phyloP scores from a whole-genome alignment of 2,797 vertebrate species.

The Sebastes variabilis region DNA sequence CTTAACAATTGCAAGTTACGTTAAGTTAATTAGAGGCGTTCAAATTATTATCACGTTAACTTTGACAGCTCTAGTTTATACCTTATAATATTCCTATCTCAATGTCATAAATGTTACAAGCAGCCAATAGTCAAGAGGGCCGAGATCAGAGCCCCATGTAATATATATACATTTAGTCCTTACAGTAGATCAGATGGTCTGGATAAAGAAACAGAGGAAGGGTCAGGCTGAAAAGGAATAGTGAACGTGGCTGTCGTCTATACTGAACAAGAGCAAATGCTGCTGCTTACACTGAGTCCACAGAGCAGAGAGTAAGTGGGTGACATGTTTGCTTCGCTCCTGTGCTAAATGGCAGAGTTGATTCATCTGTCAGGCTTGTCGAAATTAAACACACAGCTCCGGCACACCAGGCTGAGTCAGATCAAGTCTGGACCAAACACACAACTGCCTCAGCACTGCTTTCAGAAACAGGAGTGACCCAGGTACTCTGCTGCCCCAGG shows the following conservation, averaged over 20 bases:
- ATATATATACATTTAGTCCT: background rate
- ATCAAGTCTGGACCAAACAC: conserved; percentile 47
- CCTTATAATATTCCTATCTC: background rate
- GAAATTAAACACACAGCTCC: conserved; percentile 59
- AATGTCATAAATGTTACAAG: background rate
- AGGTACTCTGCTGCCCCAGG: conserved; percentile 11
- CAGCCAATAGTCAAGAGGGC: background rate
- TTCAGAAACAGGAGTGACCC: background rate
- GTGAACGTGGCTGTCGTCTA: background rate
- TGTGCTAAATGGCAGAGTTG: conserved; percentile 65
- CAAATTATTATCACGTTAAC: no score
- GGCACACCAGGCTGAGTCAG: conserved; percentile 55
- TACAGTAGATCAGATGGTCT: background rate
- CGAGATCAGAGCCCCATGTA: background rate
- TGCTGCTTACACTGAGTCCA: conserved; percentile 25
- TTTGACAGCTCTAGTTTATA: background rate
- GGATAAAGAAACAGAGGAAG: background rate
- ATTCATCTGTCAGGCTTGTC: conserved; percentile 63
- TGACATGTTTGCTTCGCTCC: conserved; percentile 60
- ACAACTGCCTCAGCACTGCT: conserved; percentile 20
- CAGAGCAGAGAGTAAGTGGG: conserved; percentile 46
- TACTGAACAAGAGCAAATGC: conserved; percentile 35
- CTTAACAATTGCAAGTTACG: no score
- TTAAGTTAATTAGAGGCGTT: no score
- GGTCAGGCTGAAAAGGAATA: background rate